phyloP scores from a whole-genome alignment of 2,113 vertebrate genomes.

The Hemicordylus capensis region DNA sequence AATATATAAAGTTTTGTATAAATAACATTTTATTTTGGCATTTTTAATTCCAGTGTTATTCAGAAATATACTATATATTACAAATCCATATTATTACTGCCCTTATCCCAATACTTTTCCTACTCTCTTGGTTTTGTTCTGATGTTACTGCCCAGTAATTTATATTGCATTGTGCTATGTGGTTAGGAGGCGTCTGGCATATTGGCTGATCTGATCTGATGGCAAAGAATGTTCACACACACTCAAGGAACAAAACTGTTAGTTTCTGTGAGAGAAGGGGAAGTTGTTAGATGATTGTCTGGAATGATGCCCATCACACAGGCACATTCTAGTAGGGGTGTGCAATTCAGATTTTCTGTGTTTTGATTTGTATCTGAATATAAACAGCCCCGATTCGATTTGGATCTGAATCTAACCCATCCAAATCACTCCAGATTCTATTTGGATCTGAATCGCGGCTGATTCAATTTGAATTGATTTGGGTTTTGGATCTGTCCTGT shows the following conservation, averaged over 20 bases:
- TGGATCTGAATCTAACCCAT: too few species aligned
- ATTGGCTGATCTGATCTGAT: neutral
- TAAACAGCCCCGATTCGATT: too few species aligned
- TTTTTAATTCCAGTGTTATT: neutral
- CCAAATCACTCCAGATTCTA: too few species aligned
- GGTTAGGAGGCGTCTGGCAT: neutral
- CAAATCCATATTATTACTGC: neutral
- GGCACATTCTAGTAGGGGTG: too few species aligned
- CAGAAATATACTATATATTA: neutral
- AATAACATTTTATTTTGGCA: neutral
- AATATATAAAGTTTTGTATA: neutral
- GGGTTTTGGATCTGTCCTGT: too few species aligned
- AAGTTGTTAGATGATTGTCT: neutral
- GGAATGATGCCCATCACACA: too few species aligned
- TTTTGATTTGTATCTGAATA: too few species aligned
- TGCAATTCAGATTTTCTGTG: too few species aligned
- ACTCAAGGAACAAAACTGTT: neutral
- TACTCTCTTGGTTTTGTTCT: neutral
- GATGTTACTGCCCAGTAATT: neutral
- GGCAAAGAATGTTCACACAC: neutral
- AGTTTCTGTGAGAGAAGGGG: neutral
- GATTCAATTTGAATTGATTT: too few species aligned
- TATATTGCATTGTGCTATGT: neutral
- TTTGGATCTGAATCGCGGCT: too few species aligned
- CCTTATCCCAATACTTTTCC: neutral